A percentile compares a stretch with the other conserved stretches of the same genome.
Conservation (phyloP, 2,113 vertebrate species). For the Anas platyrhynchos region DNA sequence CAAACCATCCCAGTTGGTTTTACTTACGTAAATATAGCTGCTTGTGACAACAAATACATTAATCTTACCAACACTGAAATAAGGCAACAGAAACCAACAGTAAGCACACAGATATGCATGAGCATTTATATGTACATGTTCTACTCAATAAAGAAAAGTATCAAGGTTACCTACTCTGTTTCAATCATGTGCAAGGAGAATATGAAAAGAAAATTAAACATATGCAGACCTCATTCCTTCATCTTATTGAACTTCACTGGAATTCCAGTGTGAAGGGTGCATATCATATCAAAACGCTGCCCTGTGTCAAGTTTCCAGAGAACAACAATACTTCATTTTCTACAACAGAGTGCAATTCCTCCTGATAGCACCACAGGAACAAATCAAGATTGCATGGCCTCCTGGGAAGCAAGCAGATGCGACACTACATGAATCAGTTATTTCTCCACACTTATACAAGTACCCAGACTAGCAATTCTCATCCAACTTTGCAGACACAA, state of each 20-base stretch:
- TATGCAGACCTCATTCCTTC: background rate
- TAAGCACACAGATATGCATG: background rate
- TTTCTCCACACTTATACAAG: background rate
- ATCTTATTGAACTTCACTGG: background rate
- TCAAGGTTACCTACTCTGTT: background rate
- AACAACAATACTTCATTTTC: background rate
- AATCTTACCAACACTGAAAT: background rate
- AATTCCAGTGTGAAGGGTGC: background rate
- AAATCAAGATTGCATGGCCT: background rate
- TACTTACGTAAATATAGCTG: background rate
- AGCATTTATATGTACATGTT: background rate
- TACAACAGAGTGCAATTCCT: background rate
- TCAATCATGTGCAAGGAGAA: background rate
- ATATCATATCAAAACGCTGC: background rate
- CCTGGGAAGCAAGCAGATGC: background rate
- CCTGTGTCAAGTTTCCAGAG: fast-evolving
- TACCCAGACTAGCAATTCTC: background rate
- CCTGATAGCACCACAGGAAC: background rate
- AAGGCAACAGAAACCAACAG: background rate
- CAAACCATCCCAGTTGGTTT: background rate
- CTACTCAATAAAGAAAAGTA: background rate
- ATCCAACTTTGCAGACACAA: background rate
- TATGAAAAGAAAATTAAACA: background rate
- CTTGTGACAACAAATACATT: background rate
- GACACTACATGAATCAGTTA: background rate